Conservation (phyloP, 2,888 invertebrate species). For the Micoletzkya japonica region DNA sequence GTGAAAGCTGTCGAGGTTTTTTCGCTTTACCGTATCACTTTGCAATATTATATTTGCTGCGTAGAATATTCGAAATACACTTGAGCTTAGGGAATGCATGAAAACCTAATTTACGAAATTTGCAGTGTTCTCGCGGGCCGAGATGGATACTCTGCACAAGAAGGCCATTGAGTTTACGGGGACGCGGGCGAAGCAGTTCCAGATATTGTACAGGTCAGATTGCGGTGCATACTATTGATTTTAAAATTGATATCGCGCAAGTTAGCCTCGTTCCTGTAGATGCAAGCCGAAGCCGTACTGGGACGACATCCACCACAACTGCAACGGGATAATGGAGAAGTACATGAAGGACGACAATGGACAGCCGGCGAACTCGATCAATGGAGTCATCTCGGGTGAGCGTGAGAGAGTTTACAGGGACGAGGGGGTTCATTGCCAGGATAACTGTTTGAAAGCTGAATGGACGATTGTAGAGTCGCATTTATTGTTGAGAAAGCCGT, state of each 20-base stretch:
- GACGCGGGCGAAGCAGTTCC: constrained; percentile 41
- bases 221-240: not conserved
- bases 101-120: no score
- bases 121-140: constrained; percentile 39
- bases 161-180: constrained; percentile 35
- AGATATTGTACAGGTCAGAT: constrained; percentile 38
- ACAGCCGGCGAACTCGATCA: constrained; percentile 56
- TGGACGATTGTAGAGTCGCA: no score
- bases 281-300: constrained; percentile 55
- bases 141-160: constrained; percentile 33
- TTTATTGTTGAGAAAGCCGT: no score
- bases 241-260: no score
- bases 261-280: constrained; percentile 32
- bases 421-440: no score
- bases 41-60: not conserved
- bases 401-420: not conserved
- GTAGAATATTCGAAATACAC: no score
- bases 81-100: no score
- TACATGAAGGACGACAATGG: constrained; percentile 62
- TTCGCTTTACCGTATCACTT: not conserved
- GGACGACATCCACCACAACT: constrained; percentile 49
- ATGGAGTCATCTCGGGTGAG: constrained; percentile 37
- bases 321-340: constrained; percentile 52
- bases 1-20: not conserved
- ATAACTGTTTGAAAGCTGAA: no score